Base-by-base conservation (phyloP, 2,797 vertebrate genomes). In the Hoplostethus atlanticus region DNA sequence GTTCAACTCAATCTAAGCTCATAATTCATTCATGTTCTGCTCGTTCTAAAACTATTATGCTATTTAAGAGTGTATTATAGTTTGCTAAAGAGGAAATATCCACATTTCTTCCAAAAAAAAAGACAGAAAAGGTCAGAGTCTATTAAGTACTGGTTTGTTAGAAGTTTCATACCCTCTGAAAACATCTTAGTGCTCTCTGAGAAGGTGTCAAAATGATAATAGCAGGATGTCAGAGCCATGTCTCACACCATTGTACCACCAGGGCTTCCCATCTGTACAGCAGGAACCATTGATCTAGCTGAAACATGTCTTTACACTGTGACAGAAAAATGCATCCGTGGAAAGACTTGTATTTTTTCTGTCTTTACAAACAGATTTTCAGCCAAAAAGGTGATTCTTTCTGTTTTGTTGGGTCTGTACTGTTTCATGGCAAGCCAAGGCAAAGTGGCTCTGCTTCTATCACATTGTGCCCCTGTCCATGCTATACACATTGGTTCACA, bases 1-100 rank as follows among this genome's bases (percentile, higher is more conserved):
- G 40, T 42, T 42, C 40, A 11, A 3, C 11, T 10, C 11, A 11
- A 11, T 42, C 40, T 12, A 42, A 11, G 40, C 40, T 42, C 40
- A 28, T 28, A 42, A 42, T 42, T 42, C 40, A 42, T 52, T 67
- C 13, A 73, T 47, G 13, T 62, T 62, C 13, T 36, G 30, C 44
- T 71, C n/a, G 28, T 17, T 71, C 64, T 52, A 50, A 70, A 61
- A 68, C 25, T n/a, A 52, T 68, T 28, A 46, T 21, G 36, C n/a
- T 36, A 61, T 12, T 2, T 47, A 52, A 48, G 42, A 52, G 17
- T 61, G n/a, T 16, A 47, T 3, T 28, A 28, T 28, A 28, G 28
- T 28, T 28, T 28, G 1, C 3, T n/a, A 6, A 48, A 30, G 44
- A 61, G 44, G 1, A 44, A 9, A 44, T 25, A 34, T 42, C 4